These are phyloP conservation scores for Glyphotaelius pellucidus DNA, from an alignment of 2,888 invertebrate genomes.

Conservation along the genomic window DNA sequence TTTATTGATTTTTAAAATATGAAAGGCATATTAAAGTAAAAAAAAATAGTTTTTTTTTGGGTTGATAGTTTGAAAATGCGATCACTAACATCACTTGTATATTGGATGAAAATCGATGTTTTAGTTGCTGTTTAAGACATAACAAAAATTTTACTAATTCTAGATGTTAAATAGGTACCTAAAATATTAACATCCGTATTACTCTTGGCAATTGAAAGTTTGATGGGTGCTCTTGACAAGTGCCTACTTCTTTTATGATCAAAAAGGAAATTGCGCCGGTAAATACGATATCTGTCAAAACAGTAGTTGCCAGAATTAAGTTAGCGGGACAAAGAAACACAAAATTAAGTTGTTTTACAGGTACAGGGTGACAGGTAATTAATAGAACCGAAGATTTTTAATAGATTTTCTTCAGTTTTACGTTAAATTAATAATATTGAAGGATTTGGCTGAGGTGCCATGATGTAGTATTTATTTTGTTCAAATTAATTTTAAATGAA, in stretches of 20 bases:
- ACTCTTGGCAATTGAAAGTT: not conserved
- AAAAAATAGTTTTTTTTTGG: too few species aligned
- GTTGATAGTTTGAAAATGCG: too few species aligned
- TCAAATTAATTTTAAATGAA: too few species aligned
- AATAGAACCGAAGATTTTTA: conserved; percentile 53
- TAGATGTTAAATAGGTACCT: too few species aligned
- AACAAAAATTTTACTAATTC: too few species aligned
- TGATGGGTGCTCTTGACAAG: not conserved
- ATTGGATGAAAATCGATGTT: too few species aligned
- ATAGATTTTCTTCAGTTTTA: conserved; percentile 48
- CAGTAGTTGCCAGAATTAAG: not conserved
- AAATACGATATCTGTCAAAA: not conserved
- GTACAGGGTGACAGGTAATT: conserved; percentile 33
- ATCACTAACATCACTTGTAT: too few species aligned
- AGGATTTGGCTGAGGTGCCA: too few species aligned
- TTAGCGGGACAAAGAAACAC: not conserved
- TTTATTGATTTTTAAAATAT: too few species aligned
- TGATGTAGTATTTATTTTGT: too few species aligned
- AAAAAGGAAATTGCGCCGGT: not conserved
- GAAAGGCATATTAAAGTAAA: too few species aligned
- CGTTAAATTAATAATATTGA: not conserved
- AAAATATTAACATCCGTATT: not conserved
- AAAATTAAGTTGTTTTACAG: not conserved
- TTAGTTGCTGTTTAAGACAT: too few species aligned
- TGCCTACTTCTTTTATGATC: not conserved